phyloP scores from a whole-genome alignment of 2,113 vertebrate species.

The Hippoglossus stenolepis region DNA sequence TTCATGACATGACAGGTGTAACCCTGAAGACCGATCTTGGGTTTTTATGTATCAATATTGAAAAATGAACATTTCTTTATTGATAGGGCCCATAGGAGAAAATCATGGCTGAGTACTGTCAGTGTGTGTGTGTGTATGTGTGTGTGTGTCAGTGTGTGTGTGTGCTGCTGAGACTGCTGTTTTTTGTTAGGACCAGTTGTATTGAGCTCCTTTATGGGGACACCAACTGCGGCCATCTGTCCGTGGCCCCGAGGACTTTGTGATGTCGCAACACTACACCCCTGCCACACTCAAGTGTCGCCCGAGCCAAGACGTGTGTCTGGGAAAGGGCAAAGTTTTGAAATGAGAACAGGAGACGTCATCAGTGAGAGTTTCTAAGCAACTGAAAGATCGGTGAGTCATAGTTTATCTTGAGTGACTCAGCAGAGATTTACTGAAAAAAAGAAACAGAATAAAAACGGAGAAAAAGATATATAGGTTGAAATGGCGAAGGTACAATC shows the following conservation, averaged over 20 bases:
- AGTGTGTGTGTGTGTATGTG: no score
- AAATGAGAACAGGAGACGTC: slow-evolving; percentile 1
- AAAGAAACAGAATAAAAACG: background rate
- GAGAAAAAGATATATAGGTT: background rate
- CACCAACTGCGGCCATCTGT: slow-evolving; percentile 57
- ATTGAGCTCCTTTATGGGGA: slow-evolving; percentile 17
- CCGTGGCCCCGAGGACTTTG: slow-evolving; percentile 42
- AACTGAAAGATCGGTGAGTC: background rate
- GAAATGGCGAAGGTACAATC: background rate
- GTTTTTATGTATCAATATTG: no score
- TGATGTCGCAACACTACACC: slow-evolving; percentile 46
- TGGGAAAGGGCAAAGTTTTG: slow-evolving; percentile 2
- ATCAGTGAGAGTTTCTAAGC: slow-evolving; percentile 1
- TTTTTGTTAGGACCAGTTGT: slow-evolving; percentile 10
- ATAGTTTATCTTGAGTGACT: slow-evolving; percentile 10
- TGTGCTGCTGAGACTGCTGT: background rate
- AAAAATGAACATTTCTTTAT: no score
- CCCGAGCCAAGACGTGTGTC: background rate
- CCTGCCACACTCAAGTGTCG: slow-evolving; percentile 30
- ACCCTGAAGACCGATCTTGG: no score
- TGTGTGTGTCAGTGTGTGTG: background rate
- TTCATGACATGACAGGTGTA: no score
- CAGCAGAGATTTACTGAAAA: background rate
- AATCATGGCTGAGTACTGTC: no score
- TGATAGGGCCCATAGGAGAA: no score